phyloP scores from a whole-genome alignment of 2,797 vertebrate genomes.

The Fistularia tabacaria region DNA sequence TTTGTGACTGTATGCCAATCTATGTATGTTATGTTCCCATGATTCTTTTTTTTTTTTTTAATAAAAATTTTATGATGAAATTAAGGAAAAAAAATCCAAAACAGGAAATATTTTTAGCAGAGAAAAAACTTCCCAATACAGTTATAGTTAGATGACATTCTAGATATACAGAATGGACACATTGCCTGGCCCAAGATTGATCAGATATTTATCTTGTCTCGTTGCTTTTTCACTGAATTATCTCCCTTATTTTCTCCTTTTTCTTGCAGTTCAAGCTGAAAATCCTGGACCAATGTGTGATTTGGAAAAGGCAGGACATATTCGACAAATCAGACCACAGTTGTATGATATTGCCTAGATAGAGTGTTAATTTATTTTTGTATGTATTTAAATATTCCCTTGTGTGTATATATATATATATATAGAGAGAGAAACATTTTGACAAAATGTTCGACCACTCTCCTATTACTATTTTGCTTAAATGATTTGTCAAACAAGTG shows the following conservation, averaged over 20 bases:
- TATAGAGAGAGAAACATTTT: conserved; percentile 10
- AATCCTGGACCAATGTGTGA: neutral
- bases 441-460: conserved; percentile 16
- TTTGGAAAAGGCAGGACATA: neutral
- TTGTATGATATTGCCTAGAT: neutral
- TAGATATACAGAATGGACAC: too few relatives aligned
- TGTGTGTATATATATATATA: conserved; percentile 55
- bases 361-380: conserved; percentile 66
- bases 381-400: conserved; percentile 46
- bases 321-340: conserved; percentile 6
- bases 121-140: too few relatives aligned
- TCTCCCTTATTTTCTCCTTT: neutral
- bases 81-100: too few relatives aligned
- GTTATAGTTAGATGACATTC: too few relatives aligned
- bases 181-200: too few relatives aligned
- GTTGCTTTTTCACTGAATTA: neutral
- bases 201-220: too few relatives aligned
- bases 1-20: too few relatives aligned
- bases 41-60: neutral
- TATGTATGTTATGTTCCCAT: neutral
- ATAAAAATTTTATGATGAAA: too few relatives aligned
- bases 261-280: conserved; percentile 64
- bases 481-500: conserved; percentile 3
- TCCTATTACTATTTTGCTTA: conserved; percentile 18
- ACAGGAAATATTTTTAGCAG: too few relatives aligned